Percentiles rank a stretch among this genome's conserved stretches.
phyloP scores from a whole-genome alignment of 2,113 vertebrate species.

The Rhadina sibilatrix region DNA sequence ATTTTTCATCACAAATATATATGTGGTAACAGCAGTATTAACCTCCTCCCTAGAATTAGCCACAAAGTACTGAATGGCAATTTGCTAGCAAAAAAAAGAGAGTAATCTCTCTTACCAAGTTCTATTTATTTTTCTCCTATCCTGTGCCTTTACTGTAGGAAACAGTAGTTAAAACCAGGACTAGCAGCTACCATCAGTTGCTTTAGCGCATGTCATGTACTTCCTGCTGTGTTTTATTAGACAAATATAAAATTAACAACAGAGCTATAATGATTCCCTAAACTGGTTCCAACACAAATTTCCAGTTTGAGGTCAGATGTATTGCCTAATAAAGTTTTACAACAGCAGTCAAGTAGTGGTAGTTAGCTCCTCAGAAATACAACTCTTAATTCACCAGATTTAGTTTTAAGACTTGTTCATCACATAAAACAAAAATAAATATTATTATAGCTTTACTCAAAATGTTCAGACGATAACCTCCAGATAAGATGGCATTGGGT shows the following conservation, averaged over 20 bases:
- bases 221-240: slow-evolving; percentile 90
- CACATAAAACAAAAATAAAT: slow-evolving; percentile 70
- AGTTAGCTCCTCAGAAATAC: slow-evolving; percentile 73
- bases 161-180: background rate
- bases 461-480: slow-evolving; percentile 38
- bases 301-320: slow-evolving; percentile 93
- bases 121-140: background rate
- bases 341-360: slow-evolving; percentile 78
- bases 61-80: background rate
- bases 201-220: slow-evolving; percentile 47
- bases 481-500: slow-evolving; percentile 36
- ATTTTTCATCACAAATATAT: background rate
- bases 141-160: background rate
- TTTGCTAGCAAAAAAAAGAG: background rate
- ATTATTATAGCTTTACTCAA: slow-evolving; percentile 61
- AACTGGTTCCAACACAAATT: slow-evolving; percentile 88
- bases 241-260: slow-evolving; percentile 98
- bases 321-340: slow-evolving; percentile 94
- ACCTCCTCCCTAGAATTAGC: background rate
- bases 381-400: slow-evolving; percentile 73
- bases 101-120: background rate
- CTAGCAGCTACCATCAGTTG: slow-evolving; percentile 42
- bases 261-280: slow-evolving; percentile 86
- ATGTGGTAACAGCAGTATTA: background rate
- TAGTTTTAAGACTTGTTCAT: slow-evolving; percentile 72